phyloP scores from a whole-genome alignment of 2,797 vertebrate genomes.

The Anisognathus igniventris region DNA sequence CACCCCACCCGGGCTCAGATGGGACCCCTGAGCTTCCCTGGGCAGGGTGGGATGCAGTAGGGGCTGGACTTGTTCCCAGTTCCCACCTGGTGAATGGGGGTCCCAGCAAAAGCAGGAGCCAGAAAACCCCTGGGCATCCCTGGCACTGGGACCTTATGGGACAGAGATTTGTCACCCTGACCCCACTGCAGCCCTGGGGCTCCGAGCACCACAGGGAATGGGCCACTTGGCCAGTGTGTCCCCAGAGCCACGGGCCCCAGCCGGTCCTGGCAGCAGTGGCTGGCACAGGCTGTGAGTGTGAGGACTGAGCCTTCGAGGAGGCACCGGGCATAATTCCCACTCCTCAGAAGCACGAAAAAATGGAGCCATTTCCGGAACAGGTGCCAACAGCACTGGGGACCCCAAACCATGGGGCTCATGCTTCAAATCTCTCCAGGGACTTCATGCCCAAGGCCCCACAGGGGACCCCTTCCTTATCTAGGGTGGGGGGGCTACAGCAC shows the following conservation, averaged over 20 bases:
- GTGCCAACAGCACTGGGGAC: not conserved
- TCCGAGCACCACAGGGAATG: accelerated
- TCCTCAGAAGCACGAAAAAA: not conserved
- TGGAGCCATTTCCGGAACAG: not conserved
- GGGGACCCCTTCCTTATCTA: accelerated
- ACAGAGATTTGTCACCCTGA: not conserved
- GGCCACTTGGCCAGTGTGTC: not conserved
- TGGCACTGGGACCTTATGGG: accelerated
- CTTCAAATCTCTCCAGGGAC: not conserved
- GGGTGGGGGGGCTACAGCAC: accelerated
- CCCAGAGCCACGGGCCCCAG: not conserved
- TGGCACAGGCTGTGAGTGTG: accelerated
- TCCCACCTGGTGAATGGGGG: accelerated
- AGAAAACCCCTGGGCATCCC: not conserved
- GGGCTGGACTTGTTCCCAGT: not conserved
- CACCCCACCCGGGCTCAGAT: accelerated
- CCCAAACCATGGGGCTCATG: not conserved
- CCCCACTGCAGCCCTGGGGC: not conserved
- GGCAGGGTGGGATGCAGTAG: not conserved
- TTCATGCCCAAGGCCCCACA: accelerated
- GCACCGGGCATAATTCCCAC: not conserved
- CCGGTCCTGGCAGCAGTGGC: not conserved
- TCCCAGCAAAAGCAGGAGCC: accelerated
- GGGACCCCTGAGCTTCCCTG: not conserved
- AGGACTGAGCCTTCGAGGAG: not conserved